Base-by-base conservation (phyloP, 2,797 vertebrate species). In the Notolabrus celidotus region DNA sequence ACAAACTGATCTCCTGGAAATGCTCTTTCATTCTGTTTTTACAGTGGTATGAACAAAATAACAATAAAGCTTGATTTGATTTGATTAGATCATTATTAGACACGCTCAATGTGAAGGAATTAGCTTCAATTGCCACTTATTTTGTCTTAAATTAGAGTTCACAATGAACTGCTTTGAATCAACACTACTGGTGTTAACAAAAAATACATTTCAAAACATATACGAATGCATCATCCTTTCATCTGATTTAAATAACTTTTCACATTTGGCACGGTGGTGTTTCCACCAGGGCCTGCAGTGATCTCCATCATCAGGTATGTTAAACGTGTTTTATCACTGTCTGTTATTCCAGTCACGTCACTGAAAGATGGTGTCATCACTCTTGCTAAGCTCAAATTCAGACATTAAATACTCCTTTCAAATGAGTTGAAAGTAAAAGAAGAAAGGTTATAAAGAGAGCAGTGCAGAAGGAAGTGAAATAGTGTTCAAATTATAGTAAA, bases 401-500 rank as follows among this genome's bases (percentile, higher is more conserved):
- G 15, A 39, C 15, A 55, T n/a, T 46, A 62, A 54, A 49, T 19
- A 58, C 22, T 39, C 20, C 56, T 60, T 55, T 71, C 22, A 66
- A 60, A 72, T 29, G 11, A 64, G 56, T 57, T 38, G 43, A 46
- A 23, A 55, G 55, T 60, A 14, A 39, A 67, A 56, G 19, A 66
- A 46, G n/a, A 25, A 23, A 46, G 45, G 14, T 36, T 50, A 43
- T 56, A 10, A 43, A 14, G 49, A 57, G 42, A 50, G 52, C 47
- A 33, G 42, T 23, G 25, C 41, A 36, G 25, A 10, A 29, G 27
- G 22, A 36, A 11, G 39, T 62, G 52, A 66, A 61, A 66, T 68
- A n/a, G 42, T 63, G 29, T 63, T 74, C 31, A 59, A 55, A 80
- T 65, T 25, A 61, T 53, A 31, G 52, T 10, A 53, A 33, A 31